Percentiles rank a stretch among this genome's conserved stretches.
These are phyloP conservation scores for Oreochromis grahami DNA, from an alignment of 2,797 vertebrate genomes.

Conservation along the genomic window DNA sequence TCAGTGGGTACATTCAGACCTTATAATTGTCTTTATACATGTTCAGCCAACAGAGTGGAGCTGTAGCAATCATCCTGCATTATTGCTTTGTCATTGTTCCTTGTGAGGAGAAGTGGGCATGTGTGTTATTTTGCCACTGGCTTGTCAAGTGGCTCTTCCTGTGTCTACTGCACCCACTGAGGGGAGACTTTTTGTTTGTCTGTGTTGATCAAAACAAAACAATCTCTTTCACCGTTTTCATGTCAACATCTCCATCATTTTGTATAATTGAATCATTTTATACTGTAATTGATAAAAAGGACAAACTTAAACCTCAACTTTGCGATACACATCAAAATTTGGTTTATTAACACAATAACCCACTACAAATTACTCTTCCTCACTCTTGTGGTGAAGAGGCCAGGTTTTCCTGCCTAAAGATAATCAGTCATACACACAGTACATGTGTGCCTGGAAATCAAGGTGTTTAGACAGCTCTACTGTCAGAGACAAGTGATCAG, in stretches of 20 bases:
- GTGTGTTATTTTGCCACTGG: background rate
- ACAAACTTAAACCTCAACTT: background rate
- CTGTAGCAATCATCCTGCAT: background rate
- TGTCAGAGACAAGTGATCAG: constrained; percentile 1
- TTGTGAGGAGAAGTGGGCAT: background rate
- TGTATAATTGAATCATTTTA: background rate
- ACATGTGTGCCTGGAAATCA: background rate
- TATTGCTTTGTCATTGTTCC: constrained; percentile 28
- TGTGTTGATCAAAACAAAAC: background rate
- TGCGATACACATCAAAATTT: background rate
- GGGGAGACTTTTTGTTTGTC: background rate
- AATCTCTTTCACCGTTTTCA: background rate
- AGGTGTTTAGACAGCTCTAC: background rate
- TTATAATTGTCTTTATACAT: background rate
- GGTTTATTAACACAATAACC: background rate
- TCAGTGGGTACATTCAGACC: background rate
- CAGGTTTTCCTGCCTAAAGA: background rate
- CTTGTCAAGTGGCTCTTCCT: constrained; percentile 44
- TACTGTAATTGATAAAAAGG: background rate
- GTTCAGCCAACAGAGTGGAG: constrained; percentile 6
- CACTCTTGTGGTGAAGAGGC: background rate
- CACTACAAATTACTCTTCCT: background rate
- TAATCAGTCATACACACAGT: background rate
- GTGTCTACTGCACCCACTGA: background rate
- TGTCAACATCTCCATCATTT: background rate